Conservation (phyloP, 2,888 invertebrate genomes). For the Villa cingulata region DNA sequence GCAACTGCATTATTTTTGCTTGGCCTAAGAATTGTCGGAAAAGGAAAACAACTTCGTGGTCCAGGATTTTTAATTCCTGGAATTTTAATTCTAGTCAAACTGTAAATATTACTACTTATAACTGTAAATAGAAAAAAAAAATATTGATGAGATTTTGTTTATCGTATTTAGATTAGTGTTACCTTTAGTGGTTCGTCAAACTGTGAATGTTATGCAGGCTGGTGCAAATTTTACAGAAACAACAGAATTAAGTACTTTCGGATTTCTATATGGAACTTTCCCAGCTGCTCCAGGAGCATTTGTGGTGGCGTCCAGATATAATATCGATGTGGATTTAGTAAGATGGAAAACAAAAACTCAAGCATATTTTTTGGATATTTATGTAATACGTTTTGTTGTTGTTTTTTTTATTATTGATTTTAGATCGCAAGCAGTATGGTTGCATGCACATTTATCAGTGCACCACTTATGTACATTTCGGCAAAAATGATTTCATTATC, state of each 20-base stretch:
- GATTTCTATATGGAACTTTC: conserved; percentile 90
- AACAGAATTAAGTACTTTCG: conserved; percentile 74
- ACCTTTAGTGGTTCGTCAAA: conserved; percentile 76
- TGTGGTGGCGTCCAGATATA: conserved; percentile 81
- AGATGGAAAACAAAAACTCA: conserved; percentile 20
- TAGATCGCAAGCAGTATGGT: conserved; percentile 90
- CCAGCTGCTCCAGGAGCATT: conserved; percentile 94
- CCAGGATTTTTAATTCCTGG: conserved; percentile 69
- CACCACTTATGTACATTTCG: conserved; percentile 89
- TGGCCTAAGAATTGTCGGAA: conserved; percentile 86
- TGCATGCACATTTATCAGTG: conserved; percentile 85
- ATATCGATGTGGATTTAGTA: conserved; percentile 75
- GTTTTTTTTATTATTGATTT: conserved; percentile 18
- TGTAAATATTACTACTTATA: conserved; percentile 56
- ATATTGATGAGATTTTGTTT: conserved; percentile 17
- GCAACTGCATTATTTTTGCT: conserved; percentile 82
- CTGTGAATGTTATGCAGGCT: conserved; percentile 59
- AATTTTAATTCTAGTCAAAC: conserved; percentile 77
- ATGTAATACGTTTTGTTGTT: not conserved
- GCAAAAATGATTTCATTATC: conserved; percentile 81
- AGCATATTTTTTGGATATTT: not conserved
- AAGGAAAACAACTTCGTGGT: conserved; percentile 64
- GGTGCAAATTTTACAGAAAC: conserved; percentile 61
- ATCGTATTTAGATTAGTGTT: conserved; percentile 47
- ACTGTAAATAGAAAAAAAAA: not conserved